Evolutionary conservation across 1,140 invertebrate genomes (phyloP).

Genomic region (Monomorium pharaonis): DNA sequence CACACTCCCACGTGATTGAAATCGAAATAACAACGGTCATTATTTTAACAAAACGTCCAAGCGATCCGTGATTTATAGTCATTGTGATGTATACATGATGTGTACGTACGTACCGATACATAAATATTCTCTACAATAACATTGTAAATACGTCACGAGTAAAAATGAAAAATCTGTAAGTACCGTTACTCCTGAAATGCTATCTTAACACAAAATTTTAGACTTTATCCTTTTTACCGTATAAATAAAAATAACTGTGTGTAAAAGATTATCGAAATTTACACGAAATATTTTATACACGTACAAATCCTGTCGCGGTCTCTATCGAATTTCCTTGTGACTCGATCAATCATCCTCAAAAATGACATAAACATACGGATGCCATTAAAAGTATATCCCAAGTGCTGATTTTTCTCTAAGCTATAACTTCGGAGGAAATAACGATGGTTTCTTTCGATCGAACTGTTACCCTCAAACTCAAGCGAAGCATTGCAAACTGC

Average conservation of each 20-base stretch:
- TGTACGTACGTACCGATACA: not conserved
- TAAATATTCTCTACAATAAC: not conserved
- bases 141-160: not conserved
- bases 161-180: slow-evolving; percentile 11
- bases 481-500: not conserved
- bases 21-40: slow-evolving; percentile 44
- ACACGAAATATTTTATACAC: not conserved
- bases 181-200: not conserved
- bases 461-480: not conserved
- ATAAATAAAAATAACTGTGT: slow-evolving; percentile 5
- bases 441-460: slow-evolving; percentile 13
- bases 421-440: not conserved
- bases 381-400: slow-evolving; percentile 14
- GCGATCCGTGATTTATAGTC: slow-evolving; percentile 1
- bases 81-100: not conserved
- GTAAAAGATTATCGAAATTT: not conserved
- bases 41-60: slow-evolving; percentile 16
- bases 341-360: slow-evolving; percentile 22
- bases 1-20: slow-evolving; percentile 23
- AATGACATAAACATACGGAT: not conserved
- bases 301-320: not conserved
- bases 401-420: slow-evolving; percentile 9
- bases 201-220: not conserved
- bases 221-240: not conserved
- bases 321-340: not conserved